Conservation (phyloP, 2,797 vertebrate genomes). For the Paedocypris micromegethes region DNA sequence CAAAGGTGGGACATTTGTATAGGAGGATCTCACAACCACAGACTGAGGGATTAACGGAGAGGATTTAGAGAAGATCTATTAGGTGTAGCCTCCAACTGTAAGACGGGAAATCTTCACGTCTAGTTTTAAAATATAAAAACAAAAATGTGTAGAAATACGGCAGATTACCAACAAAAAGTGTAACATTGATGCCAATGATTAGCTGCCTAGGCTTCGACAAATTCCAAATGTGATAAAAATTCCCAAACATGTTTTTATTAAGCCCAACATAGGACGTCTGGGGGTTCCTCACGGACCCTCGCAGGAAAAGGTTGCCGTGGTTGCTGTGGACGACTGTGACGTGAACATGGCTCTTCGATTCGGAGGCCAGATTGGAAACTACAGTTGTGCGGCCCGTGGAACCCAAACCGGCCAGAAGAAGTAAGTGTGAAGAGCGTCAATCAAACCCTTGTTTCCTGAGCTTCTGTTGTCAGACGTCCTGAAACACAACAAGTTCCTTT, state of each 20-base stretch:
- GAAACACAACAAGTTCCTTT: neutral
- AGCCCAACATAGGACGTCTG: constrained; percentile 90
- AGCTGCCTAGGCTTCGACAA: no score
- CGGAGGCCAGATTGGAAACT: constrained; percentile 85
- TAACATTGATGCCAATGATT: no score
- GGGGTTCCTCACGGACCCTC: constrained; percentile 92
- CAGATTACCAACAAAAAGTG: no score
- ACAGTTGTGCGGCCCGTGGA: constrained; percentile 92
- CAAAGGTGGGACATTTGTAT: constrained; percentile 18
- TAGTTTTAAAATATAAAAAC: no score
- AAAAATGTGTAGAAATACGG: no score
- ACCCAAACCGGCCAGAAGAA: constrained; percentile 94
- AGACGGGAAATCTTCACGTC: no score
- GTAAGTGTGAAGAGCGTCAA: constrained; percentile 60
- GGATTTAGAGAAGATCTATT: neutral
- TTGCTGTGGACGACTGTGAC: constrained; percentile 91
- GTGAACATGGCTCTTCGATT: constrained; percentile 90
- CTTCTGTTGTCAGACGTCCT: no score
- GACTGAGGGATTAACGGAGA: constrained; percentile 6
- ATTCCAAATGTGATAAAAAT: no score
- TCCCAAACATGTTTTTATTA: neutral
- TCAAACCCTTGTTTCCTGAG: no score
- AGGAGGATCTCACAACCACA: neutral
- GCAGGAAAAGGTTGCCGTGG: constrained; percentile 90
- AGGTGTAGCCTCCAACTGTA: no score